A percentile compares a stretch with the other conserved stretches of the same genome.
These are phyloP conservation scores for Erythrocercus mccallii DNA, from an alignment of 2,113 vertebrate species.

Conservation along the genomic window DNA sequence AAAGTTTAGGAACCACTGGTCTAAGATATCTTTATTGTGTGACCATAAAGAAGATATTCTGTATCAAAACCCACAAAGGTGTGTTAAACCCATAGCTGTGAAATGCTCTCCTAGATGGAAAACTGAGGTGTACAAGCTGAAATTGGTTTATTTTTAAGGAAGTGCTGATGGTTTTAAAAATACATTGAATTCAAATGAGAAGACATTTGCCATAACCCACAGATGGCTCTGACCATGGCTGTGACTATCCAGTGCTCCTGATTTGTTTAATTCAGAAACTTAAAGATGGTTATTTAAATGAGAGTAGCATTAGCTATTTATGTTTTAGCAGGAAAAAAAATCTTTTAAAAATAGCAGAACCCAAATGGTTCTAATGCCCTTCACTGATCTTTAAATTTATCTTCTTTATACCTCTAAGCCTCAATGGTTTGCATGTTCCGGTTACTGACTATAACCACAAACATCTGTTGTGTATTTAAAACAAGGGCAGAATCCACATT, in stretches of 20 bases:
- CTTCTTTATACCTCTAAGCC: background rate
- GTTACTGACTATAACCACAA: conserved; percentile 20
- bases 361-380: background rate
- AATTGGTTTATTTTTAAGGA: background rate
- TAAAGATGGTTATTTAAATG: background rate
- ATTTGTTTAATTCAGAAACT: background rate
- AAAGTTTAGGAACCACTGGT: background rate
- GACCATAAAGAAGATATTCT: background rate
- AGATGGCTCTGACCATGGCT: background rate
- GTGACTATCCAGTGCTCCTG: background rate
- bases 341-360: background rate
- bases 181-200: background rate
- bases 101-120: background rate
- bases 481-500: background rate
- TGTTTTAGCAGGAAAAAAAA: background rate
- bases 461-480: conserved; percentile 25
- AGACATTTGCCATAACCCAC: background rate
- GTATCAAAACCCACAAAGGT: background rate
- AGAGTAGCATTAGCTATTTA: background rate
- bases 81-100: background rate
- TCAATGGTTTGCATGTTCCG: background rate
- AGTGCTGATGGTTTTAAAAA: background rate
- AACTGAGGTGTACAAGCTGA: background rate
- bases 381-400: background rate
- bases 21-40: background rate